Evolutionary conservation across 2,888 invertebrate species (phyloP).

Genomic region (Diloba caeruleocephala): DNA sequence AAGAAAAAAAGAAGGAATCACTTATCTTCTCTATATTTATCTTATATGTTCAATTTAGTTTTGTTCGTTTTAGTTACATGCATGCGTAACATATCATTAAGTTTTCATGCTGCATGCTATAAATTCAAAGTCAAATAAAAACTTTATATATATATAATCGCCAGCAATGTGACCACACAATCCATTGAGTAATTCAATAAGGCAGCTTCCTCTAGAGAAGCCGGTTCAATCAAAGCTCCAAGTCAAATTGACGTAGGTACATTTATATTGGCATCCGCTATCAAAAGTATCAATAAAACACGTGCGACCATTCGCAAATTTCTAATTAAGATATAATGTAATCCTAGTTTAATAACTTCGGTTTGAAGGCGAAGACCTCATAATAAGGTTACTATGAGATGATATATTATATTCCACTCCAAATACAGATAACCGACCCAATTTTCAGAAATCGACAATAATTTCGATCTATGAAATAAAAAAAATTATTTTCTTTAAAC

Average conservation of each 20-base stretch:
- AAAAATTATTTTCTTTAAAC: too few species aligned
- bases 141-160: conserved; percentile 6
- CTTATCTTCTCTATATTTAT: too few species aligned
- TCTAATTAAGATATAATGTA: conserved; percentile 64
- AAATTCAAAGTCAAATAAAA: too few species aligned
- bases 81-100: too few species aligned
- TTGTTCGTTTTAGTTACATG: too few species aligned
- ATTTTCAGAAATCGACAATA: too few species aligned
- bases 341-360: conserved; percentile 16
- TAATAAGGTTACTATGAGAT: conserved; percentile 5
- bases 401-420: too few species aligned
- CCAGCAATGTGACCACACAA: conserved; percentile 27
- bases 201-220: conserved; percentile 57
- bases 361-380: conserved; percentile 9
- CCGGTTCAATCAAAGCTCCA: conserved; percentile 63
- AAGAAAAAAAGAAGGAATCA: too few species aligned
- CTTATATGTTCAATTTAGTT: too few species aligned
- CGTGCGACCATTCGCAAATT: conserved; percentile 63
- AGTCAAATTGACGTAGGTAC: conserved; percentile 53
- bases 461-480: too few species aligned
- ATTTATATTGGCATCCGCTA: conserved; percentile 66
- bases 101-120: too few species aligned
- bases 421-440: too few species aligned
- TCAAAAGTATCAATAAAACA: conserved; percentile 67
- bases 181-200: conserved; percentile 60